These are phyloP conservation scores for Sphenopsis melanotis DNA, from an alignment of 2,797 vertebrate genomes.

Conservation along the genomic window DNA sequence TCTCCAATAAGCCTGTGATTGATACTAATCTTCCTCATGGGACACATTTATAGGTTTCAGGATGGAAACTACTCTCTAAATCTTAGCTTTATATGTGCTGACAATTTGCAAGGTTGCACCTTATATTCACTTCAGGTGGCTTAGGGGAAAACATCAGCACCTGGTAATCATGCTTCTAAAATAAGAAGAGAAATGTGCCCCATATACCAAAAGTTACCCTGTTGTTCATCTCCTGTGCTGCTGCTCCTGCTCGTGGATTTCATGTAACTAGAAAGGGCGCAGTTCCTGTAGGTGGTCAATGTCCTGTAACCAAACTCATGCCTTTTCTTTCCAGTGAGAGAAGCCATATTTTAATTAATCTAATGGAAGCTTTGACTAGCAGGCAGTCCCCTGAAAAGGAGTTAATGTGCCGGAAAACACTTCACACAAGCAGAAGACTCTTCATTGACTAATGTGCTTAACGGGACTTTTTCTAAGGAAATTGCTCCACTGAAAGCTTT, in stretches of 20 bases:
- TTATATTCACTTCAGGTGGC: conserved; percentile 69
- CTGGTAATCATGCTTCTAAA: conserved; percentile 59
- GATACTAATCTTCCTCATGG: conserved; percentile 80
- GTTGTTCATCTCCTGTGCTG: background rate
- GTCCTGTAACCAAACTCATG: conserved; percentile 36
- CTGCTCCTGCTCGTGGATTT: background rate
- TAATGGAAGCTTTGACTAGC: conserved; percentile 66
- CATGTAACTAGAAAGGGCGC: background rate
- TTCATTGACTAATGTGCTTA: conserved; percentile 48
- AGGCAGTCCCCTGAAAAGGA: conserved; percentile 59
- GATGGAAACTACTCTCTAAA: conserved; percentile 77
- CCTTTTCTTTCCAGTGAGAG: conserved; percentile 49
- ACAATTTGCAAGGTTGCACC: conserved; percentile 75
- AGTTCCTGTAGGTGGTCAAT: background rate
- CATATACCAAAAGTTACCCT: background rate
- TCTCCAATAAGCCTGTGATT: conserved; percentile 81
- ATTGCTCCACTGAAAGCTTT: conserved; percentile 47
- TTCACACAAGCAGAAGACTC: conserved; percentile 47
- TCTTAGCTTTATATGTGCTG: conserved; percentile 74
- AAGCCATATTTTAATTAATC: conserved; percentile 73
- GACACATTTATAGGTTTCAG: conserved; percentile 75
- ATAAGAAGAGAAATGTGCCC: conserved; percentile 45
- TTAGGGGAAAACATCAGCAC: conserved; percentile 63
- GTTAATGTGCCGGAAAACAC: conserved; percentile 58
- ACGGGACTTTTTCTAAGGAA: conserved; percentile 35